Conservation (phyloP, 2,797 vertebrate genomes). For the Bovichtus variegatus region DNA sequence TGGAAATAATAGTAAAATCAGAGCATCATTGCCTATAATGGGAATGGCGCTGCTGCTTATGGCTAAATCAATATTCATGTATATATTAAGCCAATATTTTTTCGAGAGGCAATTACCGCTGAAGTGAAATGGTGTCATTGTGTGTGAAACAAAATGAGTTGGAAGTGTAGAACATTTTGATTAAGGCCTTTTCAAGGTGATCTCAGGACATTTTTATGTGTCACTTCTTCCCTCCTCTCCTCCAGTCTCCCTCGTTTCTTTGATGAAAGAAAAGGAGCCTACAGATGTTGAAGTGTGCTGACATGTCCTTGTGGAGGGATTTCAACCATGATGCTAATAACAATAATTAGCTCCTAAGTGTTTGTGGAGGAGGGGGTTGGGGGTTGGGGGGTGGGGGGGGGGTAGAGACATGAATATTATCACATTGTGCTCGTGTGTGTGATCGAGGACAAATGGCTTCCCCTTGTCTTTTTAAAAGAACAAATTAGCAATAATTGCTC, state of each 20-base stretch:
- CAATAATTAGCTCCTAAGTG: constrained; percentile 89
- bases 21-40: constrained; percentile 54
- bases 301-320: constrained; percentile 88
- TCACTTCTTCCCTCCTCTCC: constrained; percentile 62
- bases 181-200: constrained; percentile 86
- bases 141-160: constrained; percentile 62
- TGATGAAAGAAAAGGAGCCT: constrained; percentile 67
- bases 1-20: constrained; percentile 70
- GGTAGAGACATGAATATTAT: constrained; percentile 87
- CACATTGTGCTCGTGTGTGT: constrained; percentile 66
- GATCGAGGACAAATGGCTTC: constrained; percentile 79
- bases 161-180: constrained; percentile 74
- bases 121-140: constrained; percentile 59
- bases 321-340: constrained; percentile 90
- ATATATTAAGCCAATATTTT: constrained; percentile 64
- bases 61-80: constrained; percentile 81
- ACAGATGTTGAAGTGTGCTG: constrained; percentile 84
- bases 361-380: constrained; percentile 82
- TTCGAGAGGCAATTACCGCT: constrained; percentile 64
- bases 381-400: too few species aligned
- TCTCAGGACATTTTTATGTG: constrained; percentile 81
- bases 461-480: constrained; percentile 80
- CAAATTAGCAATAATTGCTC: constrained; percentile 87
- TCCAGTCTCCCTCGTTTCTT: constrained; percentile 46
- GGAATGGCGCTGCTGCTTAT: constrained; percentile 65